Conservation (phyloP, 1,140 invertebrate genomes). For the Platyura marginata region DNA sequence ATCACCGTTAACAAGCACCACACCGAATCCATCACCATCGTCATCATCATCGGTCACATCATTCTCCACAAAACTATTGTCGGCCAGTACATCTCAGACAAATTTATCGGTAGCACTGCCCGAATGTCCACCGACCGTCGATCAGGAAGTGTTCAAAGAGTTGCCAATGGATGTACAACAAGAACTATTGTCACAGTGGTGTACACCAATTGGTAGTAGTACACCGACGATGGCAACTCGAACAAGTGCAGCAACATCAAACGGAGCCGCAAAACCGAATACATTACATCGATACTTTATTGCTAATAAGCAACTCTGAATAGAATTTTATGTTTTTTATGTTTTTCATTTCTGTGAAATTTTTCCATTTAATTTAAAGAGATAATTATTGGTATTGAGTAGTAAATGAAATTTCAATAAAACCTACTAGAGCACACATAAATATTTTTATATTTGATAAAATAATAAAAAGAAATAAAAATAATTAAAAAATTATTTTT, state of each 20-base stretch:
- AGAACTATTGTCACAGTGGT: conserved; percentile 39
- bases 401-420: no score
- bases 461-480: no score
- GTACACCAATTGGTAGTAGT: conserved; percentile 21
- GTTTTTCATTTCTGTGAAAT: no score
- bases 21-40: conserved; percentile 24
- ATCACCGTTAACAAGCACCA: conserved; percentile 15
- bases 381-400: no score
- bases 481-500: no score
- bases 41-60: conserved; percentile 1
- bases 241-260: conserved; percentile 14
- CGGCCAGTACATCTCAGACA: conserved; percentile 12
- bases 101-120: neutral
- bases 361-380: no score
- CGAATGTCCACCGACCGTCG: conserved; percentile 31
- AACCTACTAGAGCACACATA: no score
- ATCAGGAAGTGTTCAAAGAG: conserved; percentile 37
- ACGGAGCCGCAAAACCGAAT: conserved; percentile 27
- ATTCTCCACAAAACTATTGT: conserved; percentile 2
- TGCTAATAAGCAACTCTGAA: conserved; percentile 39
- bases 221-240: conserved; percentile 7
- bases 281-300: conserved; percentile 40
- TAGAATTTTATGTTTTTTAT: no score
- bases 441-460: no score
- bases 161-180: conserved; percentile 38